Evolutionary conservation across 2,888 invertebrate genomes (phyloP).

Genomic region (Nymphalis c-album): DNA sequence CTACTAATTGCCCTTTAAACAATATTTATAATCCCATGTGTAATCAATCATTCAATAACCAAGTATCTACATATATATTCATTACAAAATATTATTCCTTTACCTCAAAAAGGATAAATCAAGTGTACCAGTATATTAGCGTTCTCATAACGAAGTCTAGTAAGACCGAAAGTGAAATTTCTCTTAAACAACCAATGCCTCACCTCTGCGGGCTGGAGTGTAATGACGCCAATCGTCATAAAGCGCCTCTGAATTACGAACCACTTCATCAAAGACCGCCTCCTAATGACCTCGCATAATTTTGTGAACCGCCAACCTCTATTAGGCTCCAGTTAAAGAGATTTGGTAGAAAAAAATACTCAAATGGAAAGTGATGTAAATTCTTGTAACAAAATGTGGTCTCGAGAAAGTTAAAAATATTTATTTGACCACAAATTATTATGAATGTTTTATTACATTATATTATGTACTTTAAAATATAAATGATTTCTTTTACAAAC

Average conservation of each 20-base stretch:
- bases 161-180: conserved; percentile 26
- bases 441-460: too few species aligned
- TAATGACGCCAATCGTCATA: conserved; percentile 58
- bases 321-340: conserved; percentile 44
- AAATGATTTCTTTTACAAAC: too few species aligned
- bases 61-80: too few species aligned
- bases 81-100: background rate
- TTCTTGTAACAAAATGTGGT: background rate
- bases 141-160: conserved; percentile 14
- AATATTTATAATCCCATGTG: too few species aligned
- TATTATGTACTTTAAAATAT: too few species aligned
- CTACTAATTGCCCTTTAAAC: too few species aligned
- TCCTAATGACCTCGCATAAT: conserved; percentile 54
- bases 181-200: conserved; percentile 34
- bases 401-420: background rate
- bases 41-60: too few species aligned
- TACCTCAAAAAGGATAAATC: conserved; percentile 1
- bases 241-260: conserved; percentile 51
- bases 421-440: too few species aligned
- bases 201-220: conserved; percentile 26
- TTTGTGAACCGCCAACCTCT: conserved; percentile 48
- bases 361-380: conserved; percentile 15
- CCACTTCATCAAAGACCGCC: conserved; percentile 51
- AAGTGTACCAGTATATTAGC: conserved; percentile 16
- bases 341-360: conserved; percentile 30